Evolutionary conservation across 2,888 invertebrate species (phyloP), one percentile per base, ranked within the genome.

Genomic region (Tridacna crocea): DNA sequence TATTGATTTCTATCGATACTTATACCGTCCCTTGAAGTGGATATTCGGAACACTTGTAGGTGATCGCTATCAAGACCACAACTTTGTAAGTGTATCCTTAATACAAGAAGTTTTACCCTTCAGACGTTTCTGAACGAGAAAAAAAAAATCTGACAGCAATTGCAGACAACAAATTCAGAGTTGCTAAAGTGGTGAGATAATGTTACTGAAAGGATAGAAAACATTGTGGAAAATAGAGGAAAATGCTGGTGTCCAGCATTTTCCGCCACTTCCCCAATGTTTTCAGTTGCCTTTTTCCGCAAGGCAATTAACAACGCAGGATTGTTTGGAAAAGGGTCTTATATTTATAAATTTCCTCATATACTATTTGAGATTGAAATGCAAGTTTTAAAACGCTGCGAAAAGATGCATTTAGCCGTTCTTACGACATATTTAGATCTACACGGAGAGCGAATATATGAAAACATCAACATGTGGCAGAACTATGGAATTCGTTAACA

Each of bases 181-280:
- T 36, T 36, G 36, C 36, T 36, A 36, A 36, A 36, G 8, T 36
- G 8, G 8, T 8, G 36, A 36, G 36, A 36, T 36, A 36, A 36
- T 24, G 22, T 13, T 4, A 24, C 4, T 61, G 61, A 61, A 24
- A 22, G 61, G 24, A 24, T 24, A 24, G 36, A 66, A 66, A 66
- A 66, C 36, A 66, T 27, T 66, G 10, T 36, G 66, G 36, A 2
- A 66, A 66, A 66, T 27, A 10, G 66, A 66, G 66, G 27, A 36
- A n/a, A 66, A 19, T 66, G 46, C 66, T 66, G 17, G 36, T 66
- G 6, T 8, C 19, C 17, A 55, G 55, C 55, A 55, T 3, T 55
- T 55, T 55, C 55, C 1, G 3, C 3, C 19, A 19, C 1, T 55
- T 2, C 17, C 55, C 55, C 55, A 19, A 10, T 6, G 55, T 55